Evolutionary conservation across 2,797 vertebrate genomes (phyloP).

Genomic region (Alectoris magna): DNA sequence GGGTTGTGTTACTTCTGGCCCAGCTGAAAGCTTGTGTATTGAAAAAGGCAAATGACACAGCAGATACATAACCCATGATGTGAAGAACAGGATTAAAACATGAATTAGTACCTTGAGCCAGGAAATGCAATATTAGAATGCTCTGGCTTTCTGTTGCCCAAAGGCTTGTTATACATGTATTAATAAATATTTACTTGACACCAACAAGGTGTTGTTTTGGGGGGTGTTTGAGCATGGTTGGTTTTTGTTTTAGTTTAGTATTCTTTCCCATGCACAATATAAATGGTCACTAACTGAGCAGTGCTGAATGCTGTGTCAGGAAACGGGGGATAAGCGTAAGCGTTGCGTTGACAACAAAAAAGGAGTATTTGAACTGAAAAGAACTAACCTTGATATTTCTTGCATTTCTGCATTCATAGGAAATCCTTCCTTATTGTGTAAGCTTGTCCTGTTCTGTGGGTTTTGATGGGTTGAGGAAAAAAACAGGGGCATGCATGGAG

Average conservation of each 20-base stretch:
- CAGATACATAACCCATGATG: constrained; percentile 68
- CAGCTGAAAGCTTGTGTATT: neutral
- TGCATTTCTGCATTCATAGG: neutral
- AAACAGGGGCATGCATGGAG: neutral
- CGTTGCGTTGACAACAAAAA: neutral
- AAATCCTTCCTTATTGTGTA: neutral
- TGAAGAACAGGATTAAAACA: constrained; percentile 53
- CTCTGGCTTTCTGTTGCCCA: neutral
- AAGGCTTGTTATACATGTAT: neutral
- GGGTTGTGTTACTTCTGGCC: constrained; percentile 62
- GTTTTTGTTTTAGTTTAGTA: neutral
- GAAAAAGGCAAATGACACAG: constrained; percentile 74
- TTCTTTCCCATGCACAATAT: neutral
- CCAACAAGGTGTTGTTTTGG: neutral
- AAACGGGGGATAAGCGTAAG: too few relatives aligned
- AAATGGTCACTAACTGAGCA: neutral
- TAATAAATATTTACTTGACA: constrained; percentile 23
- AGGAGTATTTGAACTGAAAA: neutral
- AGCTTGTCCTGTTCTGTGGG: neutral
- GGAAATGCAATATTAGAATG: constrained; percentile 25
- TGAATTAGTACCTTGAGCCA: constrained; percentile 49
- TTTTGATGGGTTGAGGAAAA: neutral
- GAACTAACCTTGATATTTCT: neutral
- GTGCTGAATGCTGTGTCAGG: neutral
- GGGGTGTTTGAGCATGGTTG: neutral